Evolutionary conservation across 1,140 invertebrate species (phyloP), one percentile per base, ranked within the genome.

Genomic region (Bombus impatiens): DNA sequence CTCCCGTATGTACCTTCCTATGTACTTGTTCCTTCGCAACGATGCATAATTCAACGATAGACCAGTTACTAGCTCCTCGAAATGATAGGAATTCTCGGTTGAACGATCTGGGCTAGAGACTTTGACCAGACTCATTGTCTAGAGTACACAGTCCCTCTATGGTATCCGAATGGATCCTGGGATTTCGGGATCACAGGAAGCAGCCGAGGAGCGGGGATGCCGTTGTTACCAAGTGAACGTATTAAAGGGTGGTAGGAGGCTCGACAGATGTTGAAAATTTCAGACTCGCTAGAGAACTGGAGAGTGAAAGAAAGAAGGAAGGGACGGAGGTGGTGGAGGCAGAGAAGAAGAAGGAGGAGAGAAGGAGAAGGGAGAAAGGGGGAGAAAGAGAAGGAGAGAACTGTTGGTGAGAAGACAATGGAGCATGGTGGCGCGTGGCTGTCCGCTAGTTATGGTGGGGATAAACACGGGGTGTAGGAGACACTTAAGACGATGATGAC

Each of bases 201-300:
- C 86, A 79, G 78, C 75, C 86, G 86, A 86, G 85, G 78, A 82
- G 87, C 83, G 76, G 84, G 77, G 92, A 90, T 90, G 90, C 83
- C 86, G 92, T 88, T 92, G 93, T 93, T 93, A 93, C 92, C 91
- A 93, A 93, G 89, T 89, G 92, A 90, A 91, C 83, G 87, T 88
- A 89, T 88, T 86, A 87, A 92, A 87, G 67, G 87, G 88, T 89
- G 86, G 87, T 89, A 91, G 90, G 89, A 91, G 89, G 89, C 89
- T 70, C 88, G 89, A 93, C 90, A 92, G 92, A 94, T 93, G 93
- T 93, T 93, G 92, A 85, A 91, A 93, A 92, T 92, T 91, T 91
- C 86, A 88, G 82, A 76, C 82, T 68, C 76, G 84, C 59, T n/a
- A 87, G 88, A 89, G 85, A 87, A 80, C 47, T 18, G 82, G 22